Evolutionary conservation across 1,140 invertebrate genomes (phyloP), one percentile per base, ranked within the genome.

Genomic region (Drosophila burlai): DNA sequence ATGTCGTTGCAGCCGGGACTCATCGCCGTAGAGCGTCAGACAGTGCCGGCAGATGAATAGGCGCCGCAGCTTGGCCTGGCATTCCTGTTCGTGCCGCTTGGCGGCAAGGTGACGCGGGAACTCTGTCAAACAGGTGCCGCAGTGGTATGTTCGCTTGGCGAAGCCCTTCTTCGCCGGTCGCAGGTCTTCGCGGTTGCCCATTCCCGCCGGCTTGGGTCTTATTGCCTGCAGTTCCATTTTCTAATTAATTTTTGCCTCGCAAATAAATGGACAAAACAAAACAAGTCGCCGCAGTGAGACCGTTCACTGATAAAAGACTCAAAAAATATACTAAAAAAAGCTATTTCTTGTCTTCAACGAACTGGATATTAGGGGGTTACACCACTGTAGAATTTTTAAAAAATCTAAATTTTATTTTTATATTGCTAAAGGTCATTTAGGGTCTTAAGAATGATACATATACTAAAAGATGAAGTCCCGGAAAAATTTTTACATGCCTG

Each of bases 21-120:
- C 74, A 1, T 90, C 78, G 2, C 85, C 85, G 21, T 64, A 89
- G 7, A 89, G 45, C 2, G 85, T 84, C 8, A 90, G 46, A 31
- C 84, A 89, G 29, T 73, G 83, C 42, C 67, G 63, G 61, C 84
- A 89, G 38, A 89, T 71, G 42, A 81, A 64, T 8, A 89, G 52
- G 6, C 74, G 62, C 29, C 65, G 46, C 9, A 81, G 24, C 15
- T 54, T 79, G 2, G 69, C 52, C 6, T 46, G 69, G 42, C 84
- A 89, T 13, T 76, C 63, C 36, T 81, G 65, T 43, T 90, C 81
- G 38, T 89, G 84, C 0, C 52, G 38, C 65, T 84, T 84, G 66
- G 81, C 71, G 13, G 47, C 60, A 2, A 57, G 16, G 15, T 78
- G 74, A 2, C 84, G 78, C 11, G 36, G 18, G 21, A 81, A 89